These are phyloP conservation scores for Chunga burmeisteri DNA, from an alignment of 2,113 vertebrate genomes.

Conservation along the genomic window DNA sequence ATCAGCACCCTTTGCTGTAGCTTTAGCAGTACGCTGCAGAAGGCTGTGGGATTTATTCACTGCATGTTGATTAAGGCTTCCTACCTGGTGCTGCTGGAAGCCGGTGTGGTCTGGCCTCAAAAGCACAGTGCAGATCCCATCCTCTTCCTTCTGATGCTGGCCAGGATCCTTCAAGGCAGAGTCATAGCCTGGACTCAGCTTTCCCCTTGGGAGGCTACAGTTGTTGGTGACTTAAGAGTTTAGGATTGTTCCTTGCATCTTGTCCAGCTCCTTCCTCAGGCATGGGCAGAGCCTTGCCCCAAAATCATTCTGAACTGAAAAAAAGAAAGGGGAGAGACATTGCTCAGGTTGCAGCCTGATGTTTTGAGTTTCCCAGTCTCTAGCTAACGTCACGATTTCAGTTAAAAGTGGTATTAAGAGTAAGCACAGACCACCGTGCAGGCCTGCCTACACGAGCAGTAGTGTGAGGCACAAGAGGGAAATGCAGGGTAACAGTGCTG, in stretches of 20 bases:
- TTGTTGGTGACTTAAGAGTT: background rate
- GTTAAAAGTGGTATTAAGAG: background rate
- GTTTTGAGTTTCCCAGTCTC: background rate
- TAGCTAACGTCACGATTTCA: background rate
- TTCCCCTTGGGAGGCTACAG: background rate
- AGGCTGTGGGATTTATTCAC: background rate
- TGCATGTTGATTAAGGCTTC: background rate
- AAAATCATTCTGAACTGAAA: background rate
- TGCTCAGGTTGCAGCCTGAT: background rate
- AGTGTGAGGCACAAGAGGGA: background rate
- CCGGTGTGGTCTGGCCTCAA: fast-evolving
- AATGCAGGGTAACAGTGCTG: background rate
- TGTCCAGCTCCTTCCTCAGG: background rate
- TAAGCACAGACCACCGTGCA: background rate
- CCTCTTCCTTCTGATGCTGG: background rate
- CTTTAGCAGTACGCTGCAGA: background rate
- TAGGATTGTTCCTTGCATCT: background rate
- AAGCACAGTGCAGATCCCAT: background rate
- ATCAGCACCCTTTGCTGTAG: conserved; percentile 50
- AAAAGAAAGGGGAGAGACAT: background rate
- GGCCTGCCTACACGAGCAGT: background rate
- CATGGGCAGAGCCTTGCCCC: background rate
- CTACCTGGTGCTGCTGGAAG: background rate
- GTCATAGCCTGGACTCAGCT: background rate
- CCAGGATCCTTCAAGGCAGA: background rate